Conservation (phyloP, 2,113 vertebrate genomes). For the Notarius lentiginosus region DNA sequence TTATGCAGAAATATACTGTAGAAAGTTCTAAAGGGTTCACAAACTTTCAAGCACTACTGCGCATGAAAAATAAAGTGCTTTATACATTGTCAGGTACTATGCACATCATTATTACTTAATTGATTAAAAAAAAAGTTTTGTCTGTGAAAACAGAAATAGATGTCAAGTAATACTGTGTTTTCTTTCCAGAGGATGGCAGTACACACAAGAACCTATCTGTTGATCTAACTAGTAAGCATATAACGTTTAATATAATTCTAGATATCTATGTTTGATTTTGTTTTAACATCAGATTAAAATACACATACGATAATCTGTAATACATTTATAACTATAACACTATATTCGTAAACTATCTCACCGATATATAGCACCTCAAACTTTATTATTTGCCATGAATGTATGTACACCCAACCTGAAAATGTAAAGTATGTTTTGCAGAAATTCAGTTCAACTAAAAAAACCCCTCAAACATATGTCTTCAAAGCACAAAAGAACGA, state of each 20-base stretch:
- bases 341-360: not conserved
- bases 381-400: not conserved
- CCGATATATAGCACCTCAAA: not conserved
- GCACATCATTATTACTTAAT: not conserved
- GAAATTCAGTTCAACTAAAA: not conserved
- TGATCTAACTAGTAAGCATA: slow-evolving; percentile 77
- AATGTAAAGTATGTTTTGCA: not conserved
- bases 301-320: not conserved
- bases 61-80: not conserved
- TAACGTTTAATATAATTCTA: not conserved
- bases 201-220: slow-evolving; percentile 76
- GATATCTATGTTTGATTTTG: not conserved
- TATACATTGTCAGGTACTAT: not conserved
- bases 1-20: too few relatives aligned
- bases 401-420: not conserved
- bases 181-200: slow-evolving; percentile 74
- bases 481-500: not conserved
- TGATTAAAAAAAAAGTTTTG: not conserved
- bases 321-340: not conserved
- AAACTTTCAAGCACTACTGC: too few relatives aligned
- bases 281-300: not conserved
- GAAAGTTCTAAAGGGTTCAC: too few relatives aligned
- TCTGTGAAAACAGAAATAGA: slow-evolving; percentile 10
- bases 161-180: slow-evolving; percentile 63
- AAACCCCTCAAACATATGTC: not conserved